These are phyloP conservation scores for Parapsyche elsis DNA, from an alignment of 1,140 invertebrate species.

Conservation along the genomic window DNA sequence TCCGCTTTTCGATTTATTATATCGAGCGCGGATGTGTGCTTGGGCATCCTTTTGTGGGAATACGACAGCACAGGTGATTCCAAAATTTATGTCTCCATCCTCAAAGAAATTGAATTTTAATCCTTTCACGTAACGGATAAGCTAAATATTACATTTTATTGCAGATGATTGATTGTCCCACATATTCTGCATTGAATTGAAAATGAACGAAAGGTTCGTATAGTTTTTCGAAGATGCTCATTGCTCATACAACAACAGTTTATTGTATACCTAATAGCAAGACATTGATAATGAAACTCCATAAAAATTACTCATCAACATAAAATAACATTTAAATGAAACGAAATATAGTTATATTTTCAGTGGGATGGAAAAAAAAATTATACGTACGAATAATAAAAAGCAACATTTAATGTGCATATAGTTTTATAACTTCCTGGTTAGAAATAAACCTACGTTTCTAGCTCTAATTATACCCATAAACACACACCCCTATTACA, in stretches of 20 bases:
- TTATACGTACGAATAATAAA: background rate
- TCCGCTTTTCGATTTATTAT: slow-evolving; percentile 21
- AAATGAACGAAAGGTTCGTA: too few relatives aligned
- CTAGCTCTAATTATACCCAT: slow-evolving; percentile 24
- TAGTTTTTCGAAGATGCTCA: too few relatives aligned
- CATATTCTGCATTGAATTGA: too few relatives aligned
- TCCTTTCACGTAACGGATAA: background rate
- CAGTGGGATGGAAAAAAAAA: too few relatives aligned
- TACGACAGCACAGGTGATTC: background rate
- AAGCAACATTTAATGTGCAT: background rate
- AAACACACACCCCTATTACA: slow-evolving; percentile 11
- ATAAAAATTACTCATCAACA: too few relatives aligned
- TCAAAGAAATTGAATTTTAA: background rate
- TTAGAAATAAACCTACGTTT: slow-evolving; percentile 7
- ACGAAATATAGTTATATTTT: too few relatives aligned
- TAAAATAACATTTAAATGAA: too few relatives aligned
- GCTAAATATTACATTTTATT: too few relatives aligned
- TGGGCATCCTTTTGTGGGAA: background rate
- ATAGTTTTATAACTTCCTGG: slow-evolving; percentile 37
- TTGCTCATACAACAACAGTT: too few relatives aligned
- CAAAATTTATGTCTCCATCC: background rate
- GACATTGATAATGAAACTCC: too few relatives aligned
- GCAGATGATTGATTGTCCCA: too few relatives aligned
- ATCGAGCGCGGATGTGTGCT: background rate
- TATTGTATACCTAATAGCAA: too few relatives aligned